Percentiles rank a stretch among this genome's conserved stretches.
These are phyloP conservation scores for Ctenomys sociabilis DNA, from an alignment of 2,113 vertebrate species.

Conservation along the genomic window DNA sequence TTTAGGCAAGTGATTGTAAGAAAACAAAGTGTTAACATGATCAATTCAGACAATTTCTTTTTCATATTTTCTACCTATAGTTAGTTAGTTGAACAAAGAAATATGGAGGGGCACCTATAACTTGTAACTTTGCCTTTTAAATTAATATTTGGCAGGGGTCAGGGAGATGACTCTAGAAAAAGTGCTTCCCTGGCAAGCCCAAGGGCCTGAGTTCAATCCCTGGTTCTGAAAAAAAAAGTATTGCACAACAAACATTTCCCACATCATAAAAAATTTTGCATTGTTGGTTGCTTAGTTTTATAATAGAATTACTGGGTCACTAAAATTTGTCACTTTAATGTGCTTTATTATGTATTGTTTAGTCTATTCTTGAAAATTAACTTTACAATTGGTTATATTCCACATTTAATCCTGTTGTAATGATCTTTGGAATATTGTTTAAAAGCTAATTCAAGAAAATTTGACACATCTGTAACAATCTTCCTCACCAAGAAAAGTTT, in stretches of 20 bases:
- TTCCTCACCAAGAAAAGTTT: background rate
- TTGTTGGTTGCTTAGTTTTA: background rate
- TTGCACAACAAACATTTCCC: background rate
- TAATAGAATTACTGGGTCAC: background rate
- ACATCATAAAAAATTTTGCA: background rate
- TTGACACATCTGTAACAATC: background rate
- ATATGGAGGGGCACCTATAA: background rate
- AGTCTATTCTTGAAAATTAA: constrained; percentile 32
- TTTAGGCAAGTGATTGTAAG: background rate
- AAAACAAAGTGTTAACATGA: too few relatives aligned
- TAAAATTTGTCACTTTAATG: constrained; percentile 1
- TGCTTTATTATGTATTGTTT: background rate
- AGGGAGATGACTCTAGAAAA: too few relatives aligned
- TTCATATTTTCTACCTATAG: background rate
- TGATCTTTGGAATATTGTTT: background rate
- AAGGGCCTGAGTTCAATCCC: too few relatives aligned
- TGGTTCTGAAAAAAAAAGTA: too few relatives aligned
- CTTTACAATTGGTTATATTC: constrained; percentile 13
- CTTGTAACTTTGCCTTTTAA: background rate
- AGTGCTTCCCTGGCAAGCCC: too few relatives aligned
- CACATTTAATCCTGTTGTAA: background rate
- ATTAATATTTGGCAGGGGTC: too few relatives aligned
- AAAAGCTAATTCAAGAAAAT: background rate
- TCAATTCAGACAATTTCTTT: background rate
- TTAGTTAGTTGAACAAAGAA: background rate